A percentile compares a stretch with the other conserved stretches of the same genome.
phyloP scores from a whole-genome alignment of 1,140 invertebrate genomes.

The Hyposmocoma kahamanoa region DNA sequence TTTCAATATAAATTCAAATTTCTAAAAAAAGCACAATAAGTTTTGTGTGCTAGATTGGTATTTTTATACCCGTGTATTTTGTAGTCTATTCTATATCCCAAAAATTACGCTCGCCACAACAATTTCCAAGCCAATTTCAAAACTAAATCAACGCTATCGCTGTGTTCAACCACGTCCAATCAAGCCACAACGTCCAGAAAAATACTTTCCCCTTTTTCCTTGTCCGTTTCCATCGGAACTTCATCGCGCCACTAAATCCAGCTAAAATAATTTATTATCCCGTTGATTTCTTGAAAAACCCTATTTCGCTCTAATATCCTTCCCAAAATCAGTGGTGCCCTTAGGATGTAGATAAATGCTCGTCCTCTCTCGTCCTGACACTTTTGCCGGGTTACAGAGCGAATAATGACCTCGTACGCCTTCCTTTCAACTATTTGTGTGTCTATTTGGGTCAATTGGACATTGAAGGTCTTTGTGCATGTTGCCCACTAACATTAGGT shows the following conservation, averaged over 20 bases:
- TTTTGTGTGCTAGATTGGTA: no score
- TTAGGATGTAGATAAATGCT: conserved; percentile 67
- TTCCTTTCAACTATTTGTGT: conserved; percentile 63
- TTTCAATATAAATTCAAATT: no score
- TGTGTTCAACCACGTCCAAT: not conserved
- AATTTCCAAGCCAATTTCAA: no score
- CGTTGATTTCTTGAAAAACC: conserved; percentile 51
- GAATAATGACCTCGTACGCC: conserved; percentile 60
- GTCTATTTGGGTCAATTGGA: conserved; percentile 68
- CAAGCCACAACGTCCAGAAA: not conserved
- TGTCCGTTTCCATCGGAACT: conserved; percentile 3
- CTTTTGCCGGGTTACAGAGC: conserved; percentile 48
- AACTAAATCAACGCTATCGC: no score
- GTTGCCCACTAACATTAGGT: conserved; percentile 37
- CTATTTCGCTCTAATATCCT: conserved; percentile 49
- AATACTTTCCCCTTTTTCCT: not conserved
- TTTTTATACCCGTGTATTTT: no score
- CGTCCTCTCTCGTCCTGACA: conserved; percentile 54
- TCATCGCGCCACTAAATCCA: conserved; percentile 7
- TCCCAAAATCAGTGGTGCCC: conserved; percentile 61
- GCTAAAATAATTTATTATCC: conserved; percentile 45
- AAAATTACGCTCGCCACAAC: no score
- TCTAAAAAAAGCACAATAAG: no score
- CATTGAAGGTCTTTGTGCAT: conserved; percentile 50
- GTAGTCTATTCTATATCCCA: no score